Evolutionary conservation across 2,113 vertebrate species (phyloP), one percentile per base, ranked within the genome.

Genomic region (Sylvicapra grimmia): DNA sequence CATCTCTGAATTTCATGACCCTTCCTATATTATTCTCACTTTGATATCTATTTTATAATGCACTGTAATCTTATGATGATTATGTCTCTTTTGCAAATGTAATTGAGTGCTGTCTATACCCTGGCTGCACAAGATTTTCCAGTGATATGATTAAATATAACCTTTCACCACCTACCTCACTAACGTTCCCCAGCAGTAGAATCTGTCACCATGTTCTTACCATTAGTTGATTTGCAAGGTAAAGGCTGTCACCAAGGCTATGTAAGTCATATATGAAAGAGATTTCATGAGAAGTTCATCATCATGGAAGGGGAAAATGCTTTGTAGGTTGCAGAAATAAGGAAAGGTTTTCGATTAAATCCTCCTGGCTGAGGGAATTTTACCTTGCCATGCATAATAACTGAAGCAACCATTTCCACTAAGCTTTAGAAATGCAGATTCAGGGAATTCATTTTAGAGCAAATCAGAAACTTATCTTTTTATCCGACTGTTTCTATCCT

Each of bases 391-490:
- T 86, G 96, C 98, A 97, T 97, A 96, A 98, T 54, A 93, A 97
- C 93, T 95, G 90, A 31, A 94, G 95, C 97, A 98, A 98, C 97
- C 0, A 1, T 83, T 98, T 98, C 95, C 95, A 86, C 95, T 98
- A 98, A 97, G 98, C 97, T 98, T 98, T 96, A 98, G 98, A 98
- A 99, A 98, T 98, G 97, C 97, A 99, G 98, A 99, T 98, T 98
- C 93, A 88, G 93, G 98, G 93, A 98, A 98, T 98, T 98, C 44
- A 96, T 98, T 98, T 98, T 98, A 97, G 44, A 94, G 89, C 89
- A 98, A 98, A 98, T 97, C 98, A 96, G 97, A 98, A 98, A 95
- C 94, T 92, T 98, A 97, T 95, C 97, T 98, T 98, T 98, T 97
- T 98, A 98, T 93, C 96, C n/a, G n/a, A n/a, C n/a, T 95, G 93